Base-by-base conservation (phyloP, 1,140 invertebrate species). In the Saccostrea cuccullata region DNA sequence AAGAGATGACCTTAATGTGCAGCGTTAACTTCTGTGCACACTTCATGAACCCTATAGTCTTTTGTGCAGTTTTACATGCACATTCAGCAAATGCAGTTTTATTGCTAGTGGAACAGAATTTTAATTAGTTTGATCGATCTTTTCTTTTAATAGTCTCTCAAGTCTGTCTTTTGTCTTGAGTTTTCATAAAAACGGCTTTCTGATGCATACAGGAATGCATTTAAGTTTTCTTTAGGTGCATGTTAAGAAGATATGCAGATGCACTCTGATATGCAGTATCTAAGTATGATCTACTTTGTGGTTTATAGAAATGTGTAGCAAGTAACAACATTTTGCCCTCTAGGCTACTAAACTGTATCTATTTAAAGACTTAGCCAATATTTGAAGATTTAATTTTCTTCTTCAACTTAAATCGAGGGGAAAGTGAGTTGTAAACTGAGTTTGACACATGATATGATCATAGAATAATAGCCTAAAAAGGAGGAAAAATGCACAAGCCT, bases 91-190 rank as follows among this genome's bases (percentile, higher is more conserved):
- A 30, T 77, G 11, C 23, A 36, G 11, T 77, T 36, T 77, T 30
- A 77, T 77, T 15, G 11, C 26, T 77, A 26, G 70, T 13, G 70
- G 70, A 77, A 77, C 70, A 30, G 13, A 77, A 77, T 77, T 77
- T 77, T 77, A 77, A 77, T 77, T 26, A 77, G 70, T 17, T 36
- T 30, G 70, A 77, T 77, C 70, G 30, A 30, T 77, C 30, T 26
- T 12, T 30, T 77, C 30, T 77, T 30, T 36, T 36, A 26, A 30
- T 30, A 9, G 30, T 77, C 67, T 73, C n/a, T 73, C 26, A 26
- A 26, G 23, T 73, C 11, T 2, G 9, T 36, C 70, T 64, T 64
- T 64, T 64, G 70, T 26, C 26, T 36, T 73, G 67, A 30, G 67
- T 13, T 73, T 73, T 23, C 13, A 15, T 77, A 30, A 26, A 30